Conservation (phyloP, 2,888 invertebrate species). For the Dastarcus helophoroides region DNA sequence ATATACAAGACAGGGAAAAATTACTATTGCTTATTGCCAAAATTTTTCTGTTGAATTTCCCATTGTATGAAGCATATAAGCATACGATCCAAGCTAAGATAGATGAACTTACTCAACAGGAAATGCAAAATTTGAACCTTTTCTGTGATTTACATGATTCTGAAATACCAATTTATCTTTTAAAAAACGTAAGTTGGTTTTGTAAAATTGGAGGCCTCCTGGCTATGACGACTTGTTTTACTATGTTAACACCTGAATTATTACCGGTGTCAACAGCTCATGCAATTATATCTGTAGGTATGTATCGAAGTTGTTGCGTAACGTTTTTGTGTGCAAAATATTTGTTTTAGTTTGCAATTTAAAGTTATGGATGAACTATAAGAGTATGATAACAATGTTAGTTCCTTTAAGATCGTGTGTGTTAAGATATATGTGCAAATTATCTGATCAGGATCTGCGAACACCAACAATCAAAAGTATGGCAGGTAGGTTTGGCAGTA, state of each 20-base stretch:
- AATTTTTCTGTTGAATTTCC: conserved; percentile 81
- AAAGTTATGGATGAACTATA: conserved; percentile 86
- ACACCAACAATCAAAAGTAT: conserved; percentile 82
- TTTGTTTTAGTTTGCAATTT: conserved; percentile 64
- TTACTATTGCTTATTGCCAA: conserved; percentile 80
- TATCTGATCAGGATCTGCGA: conserved; percentile 83
- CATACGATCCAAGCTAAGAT: conserved; percentile 69
- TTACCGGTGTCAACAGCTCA: conserved; percentile 83
- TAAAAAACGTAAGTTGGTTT: conserved; percentile 87
- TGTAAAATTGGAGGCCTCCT: conserved; percentile 84
- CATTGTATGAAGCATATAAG: conserved; percentile 76
- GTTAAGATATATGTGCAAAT: conserved; percentile 84
- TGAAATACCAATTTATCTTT: conserved; percentile 80
- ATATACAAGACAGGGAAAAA: conserved; percentile 73
- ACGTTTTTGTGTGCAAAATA: conserved; percentile 4
- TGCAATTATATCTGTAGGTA: conserved; percentile 72
- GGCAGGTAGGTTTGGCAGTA: conserved; percentile 71
- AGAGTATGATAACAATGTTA: conserved; percentile 78
- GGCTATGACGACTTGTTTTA: conserved; percentile 79
- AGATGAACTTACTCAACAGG: conserved; percentile 75
- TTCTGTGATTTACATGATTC: conserved; percentile 90
- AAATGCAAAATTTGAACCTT: conserved; percentile 64
- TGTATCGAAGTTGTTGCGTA: conserved; percentile 12
- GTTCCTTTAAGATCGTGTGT: conserved; percentile 80
- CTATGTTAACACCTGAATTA: conserved; percentile 56